These are phyloP conservation scores for Tokudaia muenninki DNA, from an alignment of 2,797 vertebrate species.

Conservation along the genomic window DNA sequence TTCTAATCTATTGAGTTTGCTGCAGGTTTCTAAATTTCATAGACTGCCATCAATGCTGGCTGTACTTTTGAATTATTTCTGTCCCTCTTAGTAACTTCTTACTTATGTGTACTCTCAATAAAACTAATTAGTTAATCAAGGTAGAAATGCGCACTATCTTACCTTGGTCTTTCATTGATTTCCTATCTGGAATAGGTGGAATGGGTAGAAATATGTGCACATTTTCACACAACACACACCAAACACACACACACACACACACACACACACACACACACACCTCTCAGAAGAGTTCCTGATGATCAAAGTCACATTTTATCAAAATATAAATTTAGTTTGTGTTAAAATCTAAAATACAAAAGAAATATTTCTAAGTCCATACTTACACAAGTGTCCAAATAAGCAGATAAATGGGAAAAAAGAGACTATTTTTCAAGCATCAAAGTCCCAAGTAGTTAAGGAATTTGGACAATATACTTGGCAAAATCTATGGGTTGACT, in stretches of 20 bases:
- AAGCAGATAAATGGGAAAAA: not conserved
- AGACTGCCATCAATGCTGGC: not conserved
- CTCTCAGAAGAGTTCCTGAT: not conserved
- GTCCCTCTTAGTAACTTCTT: not conserved
- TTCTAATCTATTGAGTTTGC: not conserved
- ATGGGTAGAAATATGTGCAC: not conserved
- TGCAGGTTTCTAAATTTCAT: not conserved
- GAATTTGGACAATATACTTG: not conserved
- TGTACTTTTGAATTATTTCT: not conserved
- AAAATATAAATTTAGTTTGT: not conserved
- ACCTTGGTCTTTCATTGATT: not conserved
- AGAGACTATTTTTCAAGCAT: not conserved
- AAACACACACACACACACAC: no score
- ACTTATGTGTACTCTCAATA: not conserved
- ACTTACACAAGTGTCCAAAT: not conserved
- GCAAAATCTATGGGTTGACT: not conserved
- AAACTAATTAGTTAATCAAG: not conserved
- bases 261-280: not conserved
- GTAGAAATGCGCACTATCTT: not conserved
- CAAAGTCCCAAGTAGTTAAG: not conserved
- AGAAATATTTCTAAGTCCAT: not conserved
- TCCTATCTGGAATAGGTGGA: not conserved
- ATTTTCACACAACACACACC: not conserved
- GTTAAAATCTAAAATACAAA: not conserved
- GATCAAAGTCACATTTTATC: not conserved